These are phyloP conservation scores for Lycophotia porphyrea DNA, from an alignment of 2,888 invertebrate genomes.

Conservation along the genomic window DNA sequence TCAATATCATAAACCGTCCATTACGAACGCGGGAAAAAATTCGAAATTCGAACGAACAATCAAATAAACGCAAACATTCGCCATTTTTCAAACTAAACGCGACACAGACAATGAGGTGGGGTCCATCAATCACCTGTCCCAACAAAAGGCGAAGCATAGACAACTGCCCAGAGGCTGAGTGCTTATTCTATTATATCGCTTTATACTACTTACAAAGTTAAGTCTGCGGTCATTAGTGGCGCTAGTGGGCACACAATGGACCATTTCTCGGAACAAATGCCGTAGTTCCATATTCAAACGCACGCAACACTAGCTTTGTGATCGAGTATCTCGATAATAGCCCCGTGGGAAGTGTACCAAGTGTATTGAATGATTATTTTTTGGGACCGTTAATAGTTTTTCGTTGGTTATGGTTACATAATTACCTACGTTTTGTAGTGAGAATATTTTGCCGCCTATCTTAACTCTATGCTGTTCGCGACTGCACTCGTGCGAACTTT, in stretches of 20 bases:
- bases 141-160: slow-evolving; percentile 85
- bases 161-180: slow-evolving; percentile 81
- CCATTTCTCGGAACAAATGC: slow-evolving; percentile 45
- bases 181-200: slow-evolving; percentile 78
- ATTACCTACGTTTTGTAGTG: slow-evolving; percentile 67
- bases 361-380: slow-evolving; percentile 83
- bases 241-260: slow-evolving; percentile 43
- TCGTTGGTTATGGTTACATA: slow-evolving; percentile 78
- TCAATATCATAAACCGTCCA: slow-evolving; percentile 40
- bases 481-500: slow-evolving; percentile 63
- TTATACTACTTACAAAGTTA: slow-evolving; percentile 69
- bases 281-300: slow-evolving; percentile 58
- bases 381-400: slow-evolving; percentile 80
- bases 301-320: slow-evolving; percentile 70
- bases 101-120: slow-evolving; percentile 81
- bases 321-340: slow-evolving; percentile 76
- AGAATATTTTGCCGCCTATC: slow-evolving; percentile 51
- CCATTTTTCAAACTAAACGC: slow-evolving; percentile 87
- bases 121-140: slow-evolving; percentile 84
- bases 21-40: slow-evolving; percentile 71
- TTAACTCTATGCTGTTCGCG: slow-evolving; percentile 52
- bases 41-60: slow-evolving; percentile 78
- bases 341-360: slow-evolving; percentile 82
- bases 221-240: slow-evolving; percentile 62
- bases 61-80: slow-evolving; percentile 82